A percentile compares a stretch with the other conserved stretches of the same genome.
Evolutionary conservation across 2,797 vertebrate genomes (phyloP).

Genomic region (Crenichthys baileyi): DNA sequence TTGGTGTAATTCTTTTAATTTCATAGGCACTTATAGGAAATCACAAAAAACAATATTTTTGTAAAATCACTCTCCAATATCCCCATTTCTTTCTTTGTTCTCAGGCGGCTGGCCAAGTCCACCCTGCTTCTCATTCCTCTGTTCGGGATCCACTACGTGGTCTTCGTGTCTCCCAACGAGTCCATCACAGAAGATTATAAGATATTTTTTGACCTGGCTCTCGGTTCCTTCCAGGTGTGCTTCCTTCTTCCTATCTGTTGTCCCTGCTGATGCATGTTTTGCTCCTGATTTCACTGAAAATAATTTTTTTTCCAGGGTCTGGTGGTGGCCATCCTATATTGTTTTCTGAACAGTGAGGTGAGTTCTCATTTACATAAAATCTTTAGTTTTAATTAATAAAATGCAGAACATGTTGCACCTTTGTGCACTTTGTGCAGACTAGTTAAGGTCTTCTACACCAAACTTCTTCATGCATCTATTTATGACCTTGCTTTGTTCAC

Average conservation of each 20-base stretch:
- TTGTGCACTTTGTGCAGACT: background rate
- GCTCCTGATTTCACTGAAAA: background rate
- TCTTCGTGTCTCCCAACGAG: conserved; percentile 86
- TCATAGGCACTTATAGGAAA: no score
- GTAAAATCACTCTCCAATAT: background rate
- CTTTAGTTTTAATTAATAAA: background rate
- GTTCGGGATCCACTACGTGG: conserved; percentile 91
- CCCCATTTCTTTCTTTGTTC: background rate
- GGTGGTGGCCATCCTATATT: conserved; percentile 91
- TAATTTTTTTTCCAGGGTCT: conserved; percentile 80
- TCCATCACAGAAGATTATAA: conserved; percentile 83
- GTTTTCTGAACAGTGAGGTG: conserved; percentile 93
- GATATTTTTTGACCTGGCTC: conserved; percentile 90
- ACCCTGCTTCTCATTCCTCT: conserved; percentile 91
- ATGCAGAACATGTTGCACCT: background rate
- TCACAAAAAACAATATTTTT: background rate
- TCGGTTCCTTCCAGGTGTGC: conserved; percentile 93
- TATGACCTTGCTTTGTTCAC: no score
- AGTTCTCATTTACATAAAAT: conserved; percentile 36
- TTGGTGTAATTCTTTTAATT: no score
- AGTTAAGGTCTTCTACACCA: background rate
- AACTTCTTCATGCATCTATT: background rate
- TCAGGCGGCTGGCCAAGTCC: conserved; percentile 91
- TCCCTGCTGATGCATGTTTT: background rate
- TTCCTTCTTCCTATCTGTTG: background rate